Evolutionary conservation across 1,140 invertebrate genomes (phyloP).

Genomic region (Drosophila sulfurigaster): DNA sequence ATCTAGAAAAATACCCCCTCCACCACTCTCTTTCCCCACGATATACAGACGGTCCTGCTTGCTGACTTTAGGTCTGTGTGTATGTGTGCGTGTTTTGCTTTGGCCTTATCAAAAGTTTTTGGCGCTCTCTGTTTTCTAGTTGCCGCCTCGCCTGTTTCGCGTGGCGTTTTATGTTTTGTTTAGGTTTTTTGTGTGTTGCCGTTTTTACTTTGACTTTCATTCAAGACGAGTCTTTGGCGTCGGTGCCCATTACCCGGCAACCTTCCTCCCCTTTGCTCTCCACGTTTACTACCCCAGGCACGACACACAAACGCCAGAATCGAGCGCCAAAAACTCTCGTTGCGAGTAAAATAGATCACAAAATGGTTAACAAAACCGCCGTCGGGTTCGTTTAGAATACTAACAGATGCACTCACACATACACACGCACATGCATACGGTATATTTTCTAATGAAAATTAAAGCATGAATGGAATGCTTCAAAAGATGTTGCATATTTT

Average conservation of each 20-base stretch:
- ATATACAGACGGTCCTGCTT: not conserved
- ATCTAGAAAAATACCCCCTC: not conserved
- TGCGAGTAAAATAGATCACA: slow-evolving; percentile 72
- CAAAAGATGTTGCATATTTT: slow-evolving; percentile 15
- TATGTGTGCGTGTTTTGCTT: slow-evolving; percentile 53
- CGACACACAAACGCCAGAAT: slow-evolving; percentile 74
- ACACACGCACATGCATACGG: slow-evolving; percentile 35
- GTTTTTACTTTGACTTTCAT: slow-evolving; percentile 85
- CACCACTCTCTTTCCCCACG: not conserved
- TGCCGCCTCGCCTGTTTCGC: slow-evolving; percentile 24
- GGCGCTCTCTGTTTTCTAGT: slow-evolving; percentile 65
- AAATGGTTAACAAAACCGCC: slow-evolving; percentile 72
- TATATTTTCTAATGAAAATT: slow-evolving; percentile 62
- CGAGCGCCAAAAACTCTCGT: slow-evolving; percentile 60
- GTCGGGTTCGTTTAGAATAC: slow-evolving; percentile 57
- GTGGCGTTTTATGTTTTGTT: slow-evolving; percentile 78
- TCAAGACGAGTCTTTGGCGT: slow-evolving; percentile 74
- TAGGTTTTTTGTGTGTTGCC: slow-evolving; percentile 78
- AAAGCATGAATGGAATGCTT: slow-evolving; percentile 35
- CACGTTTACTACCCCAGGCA: slow-evolving; percentile 18
- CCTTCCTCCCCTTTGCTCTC: not conserved
- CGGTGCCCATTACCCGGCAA: slow-evolving; percentile 27
- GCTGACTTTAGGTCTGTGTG: not conserved
- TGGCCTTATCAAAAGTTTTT: slow-evolving; percentile 74
- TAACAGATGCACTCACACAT: slow-evolving; percentile 27